Percentiles rank a stretch among this genome's conserved stretches.
phyloP scores from a whole-genome alignment of 2,888 invertebrate species.

The Flexamia atlantica region DNA sequence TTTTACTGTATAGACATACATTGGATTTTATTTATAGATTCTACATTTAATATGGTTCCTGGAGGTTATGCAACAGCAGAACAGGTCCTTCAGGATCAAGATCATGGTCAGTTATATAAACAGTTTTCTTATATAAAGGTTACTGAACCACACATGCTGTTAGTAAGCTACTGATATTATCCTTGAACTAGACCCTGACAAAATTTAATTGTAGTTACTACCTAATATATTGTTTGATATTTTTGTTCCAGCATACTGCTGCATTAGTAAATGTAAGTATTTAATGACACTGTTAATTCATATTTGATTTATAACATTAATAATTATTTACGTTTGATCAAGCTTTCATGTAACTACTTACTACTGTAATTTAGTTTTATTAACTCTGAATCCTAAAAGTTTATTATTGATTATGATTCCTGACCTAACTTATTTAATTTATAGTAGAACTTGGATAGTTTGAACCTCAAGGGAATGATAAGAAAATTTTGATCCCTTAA shows the following conservation, averaged over 20 bases:
- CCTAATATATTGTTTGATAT: neutral
- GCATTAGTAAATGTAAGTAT: conserved; percentile 49
- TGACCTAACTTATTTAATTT: too few relatives aligned
- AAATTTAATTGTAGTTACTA: neutral
- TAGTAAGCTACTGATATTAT: neutral
- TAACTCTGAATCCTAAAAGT: too few relatives aligned
- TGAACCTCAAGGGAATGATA: too few relatives aligned
- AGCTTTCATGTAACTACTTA: too few relatives aligned
- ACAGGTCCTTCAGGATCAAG: conserved; percentile 22
- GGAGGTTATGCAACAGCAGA: conserved; percentile 9
- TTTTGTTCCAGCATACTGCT: conserved; percentile 35
- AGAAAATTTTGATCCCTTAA: too few relatives aligned
- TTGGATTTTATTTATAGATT: too few relatives aligned
- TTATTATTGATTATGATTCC: too few relatives aligned
- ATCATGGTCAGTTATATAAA: neutral
- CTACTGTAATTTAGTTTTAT: too few relatives aligned
- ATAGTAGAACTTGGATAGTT: too few relatives aligned
- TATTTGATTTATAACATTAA: too few relatives aligned
- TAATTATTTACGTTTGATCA: too few relatives aligned
- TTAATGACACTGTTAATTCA: neutral
- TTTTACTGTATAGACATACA: too few relatives aligned
- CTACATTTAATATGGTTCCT: neutral
- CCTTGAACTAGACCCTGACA: neutral
- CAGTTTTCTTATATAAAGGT: conserved; percentile 21
- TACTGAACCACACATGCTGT: conserved; percentile 12